Conservation (phyloP, 1,140 invertebrate genomes). For the Brachionus angularis region DNA sequence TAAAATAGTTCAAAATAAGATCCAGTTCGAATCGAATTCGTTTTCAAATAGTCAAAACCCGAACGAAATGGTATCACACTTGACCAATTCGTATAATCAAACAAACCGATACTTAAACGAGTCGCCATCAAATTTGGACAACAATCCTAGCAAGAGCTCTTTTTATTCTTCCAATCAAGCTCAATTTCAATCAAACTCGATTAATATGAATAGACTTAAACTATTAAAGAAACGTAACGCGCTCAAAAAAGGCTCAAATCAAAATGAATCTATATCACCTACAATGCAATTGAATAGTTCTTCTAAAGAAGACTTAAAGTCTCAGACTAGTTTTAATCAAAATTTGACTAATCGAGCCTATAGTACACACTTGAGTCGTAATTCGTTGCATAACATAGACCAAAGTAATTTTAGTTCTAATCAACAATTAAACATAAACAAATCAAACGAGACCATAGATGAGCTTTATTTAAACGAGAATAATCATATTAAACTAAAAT, state of each 20-base stretch:
- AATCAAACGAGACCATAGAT: constrained; percentile 40
- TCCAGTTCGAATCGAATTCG: no score
- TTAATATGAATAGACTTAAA: constrained; percentile 26
- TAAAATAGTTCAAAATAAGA: no score
- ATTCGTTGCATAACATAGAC: constrained; percentile 37
- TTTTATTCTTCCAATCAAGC: neutral
- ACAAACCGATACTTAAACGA: constrained; percentile 13
- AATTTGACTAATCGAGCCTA: constrained; percentile 10
- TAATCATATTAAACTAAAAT: neutral
- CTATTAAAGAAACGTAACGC: constrained; percentile 40
- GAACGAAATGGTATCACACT: neutral
- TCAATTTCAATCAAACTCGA: neutral
- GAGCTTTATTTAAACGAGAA: constrained; percentile 15
- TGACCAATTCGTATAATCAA: no score
- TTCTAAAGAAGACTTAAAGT: constrained; percentile 40
- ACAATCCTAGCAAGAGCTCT: neutral
- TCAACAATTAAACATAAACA: constrained; percentile 14
- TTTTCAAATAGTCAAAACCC: constrained; percentile 39
- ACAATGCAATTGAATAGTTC: neutral
- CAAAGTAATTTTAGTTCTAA: constrained; percentile 6
- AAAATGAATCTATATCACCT: neutral
- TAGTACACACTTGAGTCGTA: constrained; percentile 15
- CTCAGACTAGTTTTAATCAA: constrained; percentile 32
- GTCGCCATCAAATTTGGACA: neutral
- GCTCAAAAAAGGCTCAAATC: neutral